These are phyloP conservation scores for Apoda limacodes DNA, from an alignment of 2,888 invertebrate species.

Conservation along the genomic window DNA sequence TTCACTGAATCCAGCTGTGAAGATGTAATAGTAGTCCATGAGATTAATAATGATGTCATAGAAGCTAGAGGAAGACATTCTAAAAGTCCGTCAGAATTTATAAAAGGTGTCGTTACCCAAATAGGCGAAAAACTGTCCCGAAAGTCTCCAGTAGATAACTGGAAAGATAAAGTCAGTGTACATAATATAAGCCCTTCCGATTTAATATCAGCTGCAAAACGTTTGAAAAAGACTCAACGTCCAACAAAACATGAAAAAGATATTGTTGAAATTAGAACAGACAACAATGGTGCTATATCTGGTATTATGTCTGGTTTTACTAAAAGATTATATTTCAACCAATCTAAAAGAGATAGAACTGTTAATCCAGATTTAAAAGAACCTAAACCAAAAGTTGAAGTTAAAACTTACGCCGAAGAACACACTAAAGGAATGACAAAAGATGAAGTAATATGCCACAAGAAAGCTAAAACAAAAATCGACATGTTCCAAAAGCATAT, in stretches of 20 bases:
- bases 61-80: conserved; percentile 27
- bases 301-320: conserved; percentile 48
- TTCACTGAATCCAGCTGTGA: conserved; percentile 57
- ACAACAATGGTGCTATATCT: conserved; percentile 31
- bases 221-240: conserved; percentile 32
- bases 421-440: conserved; percentile 40
- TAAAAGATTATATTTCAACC: conserved; percentile 48
- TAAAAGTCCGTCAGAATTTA: conserved; percentile 39
- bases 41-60: conserved; percentile 27
- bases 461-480: conserved; percentile 57
- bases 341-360: conserved; percentile 44
- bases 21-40: conserved; percentile 39
- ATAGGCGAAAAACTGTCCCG: conserved; percentile 36
- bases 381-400: conserved; percentile 48
- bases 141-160: conserved; percentile 25
- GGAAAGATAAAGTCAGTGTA: conserved; percentile 36
- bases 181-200: conserved; percentile 47
- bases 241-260: conserved; percentile 12
- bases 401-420: conserved; percentile 52
- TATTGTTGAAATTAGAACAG: conserved; percentile 19
- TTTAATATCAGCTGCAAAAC: conserved; percentile 38
- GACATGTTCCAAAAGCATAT: conserved; percentile 64
- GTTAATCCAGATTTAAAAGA: conserved; percentile 28
- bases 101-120: conserved; percentile 35
- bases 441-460: conserved; percentile 52